Evolutionary conservation across 1,140 invertebrate genomes (phyloP).

Genomic region (Neoseiulus cucumeris): DNA sequence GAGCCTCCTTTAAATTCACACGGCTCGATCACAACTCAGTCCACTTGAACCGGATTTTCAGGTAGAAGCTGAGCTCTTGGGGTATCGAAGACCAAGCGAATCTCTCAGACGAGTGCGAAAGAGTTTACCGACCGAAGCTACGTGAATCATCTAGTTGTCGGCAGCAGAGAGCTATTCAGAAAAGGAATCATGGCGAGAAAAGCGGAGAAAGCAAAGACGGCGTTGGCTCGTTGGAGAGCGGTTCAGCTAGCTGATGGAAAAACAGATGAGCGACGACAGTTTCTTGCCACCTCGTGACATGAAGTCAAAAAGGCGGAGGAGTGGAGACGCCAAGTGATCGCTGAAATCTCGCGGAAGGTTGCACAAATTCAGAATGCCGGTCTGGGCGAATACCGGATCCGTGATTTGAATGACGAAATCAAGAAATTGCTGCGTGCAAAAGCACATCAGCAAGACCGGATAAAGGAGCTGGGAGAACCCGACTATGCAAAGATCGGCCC

Average conservation of each 20-base stretch:
- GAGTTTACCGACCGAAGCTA: too few species aligned
- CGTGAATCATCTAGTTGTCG: too few species aligned
- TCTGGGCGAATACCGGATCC: constrained; percentile 86
- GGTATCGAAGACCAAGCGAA: too few species aligned
- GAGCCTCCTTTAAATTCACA: too few species aligned
- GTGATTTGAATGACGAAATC: constrained; percentile 98
- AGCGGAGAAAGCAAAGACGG: constrained; percentile 52
- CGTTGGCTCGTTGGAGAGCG: constrained; percentile 77
- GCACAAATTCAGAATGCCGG: constrained; percentile 97
- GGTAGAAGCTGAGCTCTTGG: too few species aligned
- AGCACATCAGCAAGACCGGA: constrained; percentile 91
- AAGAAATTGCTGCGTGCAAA: constrained; percentile 86
- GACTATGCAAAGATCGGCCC: constrained; percentile 81
- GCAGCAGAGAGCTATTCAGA: too few species aligned
- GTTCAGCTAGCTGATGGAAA: constrained; percentile 50
- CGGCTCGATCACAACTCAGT: too few species aligned
- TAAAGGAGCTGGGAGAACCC: constrained; percentile 78
- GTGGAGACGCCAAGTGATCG: constrained; percentile 83
- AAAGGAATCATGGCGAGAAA: constrained; percentile 36
- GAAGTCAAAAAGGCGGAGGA: constrained; percentile 75
- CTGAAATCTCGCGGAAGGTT: constrained; percentile 96
- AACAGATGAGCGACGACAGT: constrained; percentile 56
- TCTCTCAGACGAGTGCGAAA: too few species aligned
- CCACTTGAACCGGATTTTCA: too few species aligned
- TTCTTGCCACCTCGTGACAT: constrained; percentile 75